Base-by-base conservation (phyloP, 2,797 vertebrate species). In the Pseudomugil tenellus region DNA sequence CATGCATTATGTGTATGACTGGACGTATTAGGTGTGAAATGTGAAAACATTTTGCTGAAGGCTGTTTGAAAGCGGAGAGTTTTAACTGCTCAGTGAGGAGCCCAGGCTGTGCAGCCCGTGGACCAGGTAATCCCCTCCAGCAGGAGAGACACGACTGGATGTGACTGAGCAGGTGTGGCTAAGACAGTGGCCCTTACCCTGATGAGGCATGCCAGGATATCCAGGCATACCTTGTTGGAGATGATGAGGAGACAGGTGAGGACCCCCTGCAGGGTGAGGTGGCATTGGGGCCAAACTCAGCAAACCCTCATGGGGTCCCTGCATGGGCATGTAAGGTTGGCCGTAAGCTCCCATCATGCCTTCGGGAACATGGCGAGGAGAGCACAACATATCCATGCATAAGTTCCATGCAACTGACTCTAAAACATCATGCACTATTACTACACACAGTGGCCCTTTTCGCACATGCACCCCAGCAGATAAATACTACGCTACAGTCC, bases 341-440 rank as follows among this genome's bases (percentile, higher is more conserved):
- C 96, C 95, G 92, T 98, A 99, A 96, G 95, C 95, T 97, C 97
- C 96, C 96, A 98, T 97, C 96, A 99, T 99, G 98, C 98, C 98
- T 99, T 99, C 92, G 95, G 95, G 86, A 85, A 88, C 73, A 90
- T 66, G 84, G 73, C 39, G 58, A 89, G 84, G 88, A 91, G 84
- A 91, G 94, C 94, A 97, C 94, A 90, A 97, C 92, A 98, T 93
- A 96, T 95, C 94, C 97, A 99, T 96, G 98, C 98, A 97, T 98
- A 95, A 97, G 95, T 98, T 93, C 95, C 98, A 99, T 99, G 98
- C 98, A 97, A 89, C 84, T 67, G 90, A 90, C 88, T 90, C 92
- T 90, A 89, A 83, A 74, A 91, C 70, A 63, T 82, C 93, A 94
- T 94, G 94, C 93, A 93, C 87, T 93, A 93, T 55, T 43, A 62